Base-by-base conservation (phyloP, 1,140 invertebrate genomes). In the Nebria ingens region DNA sequence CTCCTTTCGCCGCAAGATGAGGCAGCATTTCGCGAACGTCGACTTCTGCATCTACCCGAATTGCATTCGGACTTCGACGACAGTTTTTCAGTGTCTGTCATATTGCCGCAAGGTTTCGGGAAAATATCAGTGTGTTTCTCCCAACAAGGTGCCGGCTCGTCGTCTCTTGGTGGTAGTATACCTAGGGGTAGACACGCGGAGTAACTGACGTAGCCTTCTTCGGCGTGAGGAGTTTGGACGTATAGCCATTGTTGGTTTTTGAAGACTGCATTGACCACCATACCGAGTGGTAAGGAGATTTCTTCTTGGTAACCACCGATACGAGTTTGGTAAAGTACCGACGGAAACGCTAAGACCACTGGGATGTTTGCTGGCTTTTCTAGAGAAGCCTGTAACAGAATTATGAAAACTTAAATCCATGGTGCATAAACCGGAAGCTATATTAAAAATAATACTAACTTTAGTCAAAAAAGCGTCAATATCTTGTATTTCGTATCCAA, bases 241-340 rank as follows among this genome's bases (percentile, higher is more conserved):
- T 89, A 90, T 1, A 91, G 66, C 88, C 88, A 91, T 59, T 80
- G 79, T 59, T 86, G 81, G 61, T 86, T 89, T 69, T 88, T 88
- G 67, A 89, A 91, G 3, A 90, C 81, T 0, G 86, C 87, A 65
- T 90, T 91, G 0, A 91, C 86, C 2, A 91, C 86, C 66, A 87
- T 89, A 6, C 88, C 87, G 50, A 90, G 70, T 0, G 87, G 86
- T 52, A 91, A 65, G 0, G 79, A 73, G 25, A 86, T 72, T 67
- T 89, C 86, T 19, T 78, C 75, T 64, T 88, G 86, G 51, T 76
- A 77, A 17, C 83, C 82, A 13, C 80, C 82, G 0, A 73, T 65
- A 49, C 83, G 77, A 0, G 85, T 89, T 64, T 87, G 84, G 66
- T 89, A 89, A 6, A 89, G 69, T 0, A 83, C 79, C 49, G 81